Percentiles rank a stretch among this genome's conserved stretches.
Conservation (phyloP, 2,797 vertebrate genomes). For the Spinus olivaceus region DNA sequence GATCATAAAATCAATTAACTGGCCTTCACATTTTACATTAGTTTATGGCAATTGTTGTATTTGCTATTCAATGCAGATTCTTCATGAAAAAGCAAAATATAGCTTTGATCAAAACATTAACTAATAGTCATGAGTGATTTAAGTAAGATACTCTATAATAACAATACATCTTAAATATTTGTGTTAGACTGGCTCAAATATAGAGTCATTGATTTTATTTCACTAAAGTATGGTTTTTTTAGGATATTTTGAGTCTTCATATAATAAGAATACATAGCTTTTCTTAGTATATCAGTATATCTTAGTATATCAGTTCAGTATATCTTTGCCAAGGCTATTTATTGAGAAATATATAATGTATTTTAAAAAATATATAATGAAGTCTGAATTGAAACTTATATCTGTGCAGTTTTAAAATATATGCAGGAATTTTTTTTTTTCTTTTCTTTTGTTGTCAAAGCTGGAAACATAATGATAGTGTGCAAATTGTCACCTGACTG, state of each 20-base stretch:
- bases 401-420: background rate
- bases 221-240: background rate
- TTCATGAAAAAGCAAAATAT: background rate
- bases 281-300: background rate
- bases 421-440: background rate
- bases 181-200: background rate
- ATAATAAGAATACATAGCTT: background rate
- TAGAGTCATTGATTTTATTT: background rate
- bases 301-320: background rate
- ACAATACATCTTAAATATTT: background rate
- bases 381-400: background rate
- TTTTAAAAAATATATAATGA: background rate
- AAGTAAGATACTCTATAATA: background rate
- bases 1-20: background rate
- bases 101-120: background rate
- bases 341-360: background rate
- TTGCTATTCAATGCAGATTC: background rate
- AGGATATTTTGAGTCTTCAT: background rate
- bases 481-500: slow-evolving; percentile 65
- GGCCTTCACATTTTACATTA: background rate
- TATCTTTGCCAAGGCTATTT: background rate
- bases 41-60: background rate
- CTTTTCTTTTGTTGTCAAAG: slow-evolving; percentile 50
- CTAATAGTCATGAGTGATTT: background rate
- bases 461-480: slow-evolving; percentile 68